Conservation (phyloP, 2,888 invertebrate genomes). For the Thumatha senex region DNA sequence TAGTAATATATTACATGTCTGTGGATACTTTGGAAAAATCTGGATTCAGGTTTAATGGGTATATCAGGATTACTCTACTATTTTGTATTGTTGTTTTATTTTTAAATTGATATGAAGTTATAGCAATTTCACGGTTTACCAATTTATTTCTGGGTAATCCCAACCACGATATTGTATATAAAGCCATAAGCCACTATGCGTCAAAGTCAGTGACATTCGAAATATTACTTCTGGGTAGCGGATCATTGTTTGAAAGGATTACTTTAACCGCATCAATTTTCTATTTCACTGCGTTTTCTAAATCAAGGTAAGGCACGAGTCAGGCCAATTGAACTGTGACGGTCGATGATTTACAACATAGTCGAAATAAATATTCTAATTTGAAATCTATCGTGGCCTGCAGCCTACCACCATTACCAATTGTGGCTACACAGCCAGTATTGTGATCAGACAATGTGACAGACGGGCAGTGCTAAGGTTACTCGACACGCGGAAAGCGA, state of each 20-base stretch:
- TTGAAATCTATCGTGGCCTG: too few species aligned
- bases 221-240: constrained; percentile 48
- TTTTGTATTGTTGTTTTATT: background rate
- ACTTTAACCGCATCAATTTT: constrained; percentile 72
- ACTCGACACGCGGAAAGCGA: too few species aligned
- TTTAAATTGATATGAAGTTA: constrained; percentile 8
- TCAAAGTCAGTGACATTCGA: constrained; percentile 58
- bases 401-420: constrained; percentile 8
- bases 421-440: too few species aligned
- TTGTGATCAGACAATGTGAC: too few species aligned
- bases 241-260: constrained; percentile 54
- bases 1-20: constrained; percentile 40
- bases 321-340: constrained; percentile 51
- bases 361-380: background rate
- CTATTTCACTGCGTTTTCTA: constrained; percentile 69
- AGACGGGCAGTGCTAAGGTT: too few species aligned
- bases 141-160: constrained; percentile 35
- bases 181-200: constrained; percentile 19
- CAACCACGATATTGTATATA: constrained; percentile 33
- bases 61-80: background rate
- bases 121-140: constrained; percentile 44
- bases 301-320: constrained; percentile 73
- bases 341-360: constrained; percentile 11
- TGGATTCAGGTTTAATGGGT: background rate
- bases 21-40: constrained; percentile 34